Evolutionary conservation across 2,888 invertebrate genomes (phyloP).

Genomic region (Acronicta aceris): DNA sequence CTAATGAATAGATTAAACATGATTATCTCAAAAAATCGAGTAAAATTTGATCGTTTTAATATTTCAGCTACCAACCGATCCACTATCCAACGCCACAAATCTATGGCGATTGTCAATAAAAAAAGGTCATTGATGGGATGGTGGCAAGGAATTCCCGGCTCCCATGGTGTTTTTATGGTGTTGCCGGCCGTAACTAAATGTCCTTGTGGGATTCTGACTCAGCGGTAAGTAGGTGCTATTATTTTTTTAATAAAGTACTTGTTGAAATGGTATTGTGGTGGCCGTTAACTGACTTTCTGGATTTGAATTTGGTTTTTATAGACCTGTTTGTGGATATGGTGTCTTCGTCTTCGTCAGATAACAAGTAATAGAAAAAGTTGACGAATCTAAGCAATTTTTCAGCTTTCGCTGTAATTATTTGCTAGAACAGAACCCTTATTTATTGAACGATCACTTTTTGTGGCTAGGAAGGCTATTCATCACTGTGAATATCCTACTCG

Average conservation of each 20-base stretch:
- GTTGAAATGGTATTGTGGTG: slow-evolving; percentile 36
- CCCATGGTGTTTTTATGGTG: slow-evolving; percentile 82
- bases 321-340: no score
- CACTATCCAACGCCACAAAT: slow-evolving; percentile 53
- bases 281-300: slow-evolving; percentile 27
- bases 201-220: slow-evolving; percentile 77
- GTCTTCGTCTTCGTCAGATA: no score
- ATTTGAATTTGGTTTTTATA: slow-evolving; percentile 12
- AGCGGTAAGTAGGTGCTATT: slow-evolving; percentile 62
- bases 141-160: slow-evolving; percentile 76
- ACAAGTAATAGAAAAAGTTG: no score
- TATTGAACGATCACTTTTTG: no score
- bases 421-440: no score
- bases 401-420: no score
- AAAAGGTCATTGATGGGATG: slow-evolving; percentile 72
- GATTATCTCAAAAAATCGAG: no score
- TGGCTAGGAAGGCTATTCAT: no score
- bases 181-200: slow-evolving; percentile 79
- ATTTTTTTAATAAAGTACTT: slow-evolving; percentile 47
- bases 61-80: slow-evolving; percentile 9
- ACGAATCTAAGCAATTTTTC: no score
- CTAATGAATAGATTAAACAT: no score
- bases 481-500: no score
- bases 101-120: slow-evolving; percentile 59
- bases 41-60: not conserved